Conservation (phyloP, 2,113 vertebrate species). For the Lophura nycthemera region DNA sequence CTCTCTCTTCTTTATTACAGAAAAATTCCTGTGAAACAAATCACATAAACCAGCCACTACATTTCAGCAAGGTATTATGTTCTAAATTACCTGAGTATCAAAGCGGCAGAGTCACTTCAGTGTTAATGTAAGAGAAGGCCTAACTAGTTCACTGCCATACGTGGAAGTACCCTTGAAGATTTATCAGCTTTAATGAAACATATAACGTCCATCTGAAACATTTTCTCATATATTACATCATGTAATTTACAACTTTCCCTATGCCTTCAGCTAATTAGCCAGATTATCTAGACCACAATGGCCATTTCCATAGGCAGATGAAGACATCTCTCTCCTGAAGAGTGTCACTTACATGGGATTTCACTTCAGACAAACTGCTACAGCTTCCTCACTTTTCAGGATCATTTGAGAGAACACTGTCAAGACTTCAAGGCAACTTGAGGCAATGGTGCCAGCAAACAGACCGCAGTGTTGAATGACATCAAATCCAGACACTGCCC, state of each 20-base stretch:
- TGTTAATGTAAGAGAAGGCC: background rate
- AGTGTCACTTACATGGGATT: background rate
- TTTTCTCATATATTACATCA: accelerated
- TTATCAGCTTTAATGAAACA: background rate
- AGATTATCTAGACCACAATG: background rate
- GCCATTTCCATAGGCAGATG: background rate
- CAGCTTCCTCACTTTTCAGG: background rate
- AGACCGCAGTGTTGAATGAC: accelerated
- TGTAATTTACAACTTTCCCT: background rate
- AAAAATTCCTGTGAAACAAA: background rate
- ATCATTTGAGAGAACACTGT: background rate
- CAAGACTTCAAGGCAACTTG: background rate
- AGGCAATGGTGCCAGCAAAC: background rate
- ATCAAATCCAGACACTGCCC: background rate
- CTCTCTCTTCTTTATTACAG: background rate
- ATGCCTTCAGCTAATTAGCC: background rate
- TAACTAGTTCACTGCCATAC: background rate
- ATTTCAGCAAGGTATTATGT: background rate
- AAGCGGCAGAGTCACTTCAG: background rate
- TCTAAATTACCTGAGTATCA: background rate
- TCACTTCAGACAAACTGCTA: background rate
- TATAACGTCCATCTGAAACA: too few species aligned
- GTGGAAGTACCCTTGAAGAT: background rate
- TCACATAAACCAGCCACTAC: background rate
- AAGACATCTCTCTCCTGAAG: background rate